Conservation (phyloP, 30 jellyfish, hydroid and myxozoan species). For the Catostylus mosaicus region DNA sequence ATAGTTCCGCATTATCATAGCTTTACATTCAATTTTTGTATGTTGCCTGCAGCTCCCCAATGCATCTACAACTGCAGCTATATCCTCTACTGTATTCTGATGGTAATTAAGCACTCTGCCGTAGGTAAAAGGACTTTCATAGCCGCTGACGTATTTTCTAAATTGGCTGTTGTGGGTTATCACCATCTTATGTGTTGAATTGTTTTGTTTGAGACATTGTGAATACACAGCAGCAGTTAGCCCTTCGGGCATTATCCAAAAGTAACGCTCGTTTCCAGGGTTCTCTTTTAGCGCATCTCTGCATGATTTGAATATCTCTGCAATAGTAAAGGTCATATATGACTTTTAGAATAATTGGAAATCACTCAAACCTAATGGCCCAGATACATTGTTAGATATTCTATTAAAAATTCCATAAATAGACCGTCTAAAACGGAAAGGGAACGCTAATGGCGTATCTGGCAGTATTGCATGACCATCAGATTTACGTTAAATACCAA, state of each 20-base stretch:
- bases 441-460: too few species aligned
- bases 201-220: conserved; percentile 6
- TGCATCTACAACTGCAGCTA: conserved; percentile 33
- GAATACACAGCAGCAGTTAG: neutral
- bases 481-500: too few species aligned
- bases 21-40: conserved; percentile 32
- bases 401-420: too few species aligned
- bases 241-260: conserved; percentile 21
- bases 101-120: neutral
- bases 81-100: conserved; percentile 7
- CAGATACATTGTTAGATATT: too few species aligned
- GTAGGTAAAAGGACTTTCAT: neutral
- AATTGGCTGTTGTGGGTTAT: conserved; percentile 6
- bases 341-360: too few species aligned
- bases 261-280: conserved; percentile 1
- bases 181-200: neutral
- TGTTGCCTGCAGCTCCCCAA: conserved; percentile 25
- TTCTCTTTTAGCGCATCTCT: neutral
- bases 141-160: neutral
- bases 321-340: neutral
- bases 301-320: conserved; percentile 19
- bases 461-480: too few species aligned
- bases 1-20: neutral
- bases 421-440: too few species aligned
- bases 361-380: too few species aligned